A percentile compares a stretch with the other conserved stretches of the same genome.
Conservation (phyloP, 2,797 vertebrate genomes). For the Mormyrops boulengeri region DNA sequence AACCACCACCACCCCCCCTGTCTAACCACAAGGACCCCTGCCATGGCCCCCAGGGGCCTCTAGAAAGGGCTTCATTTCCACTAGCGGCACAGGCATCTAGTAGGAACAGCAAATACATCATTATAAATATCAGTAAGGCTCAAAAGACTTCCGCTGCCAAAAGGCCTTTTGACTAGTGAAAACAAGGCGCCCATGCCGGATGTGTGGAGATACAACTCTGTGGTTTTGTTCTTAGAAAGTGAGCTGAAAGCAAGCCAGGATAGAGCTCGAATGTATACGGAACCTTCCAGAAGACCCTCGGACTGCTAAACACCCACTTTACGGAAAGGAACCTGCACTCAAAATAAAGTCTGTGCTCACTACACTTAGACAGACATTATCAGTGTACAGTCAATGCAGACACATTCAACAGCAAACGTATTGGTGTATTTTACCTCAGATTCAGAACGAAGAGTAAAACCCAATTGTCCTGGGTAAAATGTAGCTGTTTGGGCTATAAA, state of each 20-base stretch:
- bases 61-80: constrained; percentile 1
- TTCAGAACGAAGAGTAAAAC: not conserved
- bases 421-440: not conserved
- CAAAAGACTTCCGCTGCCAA: constrained; percentile 21
- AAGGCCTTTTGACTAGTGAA: not conserved
- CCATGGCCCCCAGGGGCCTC: not conserved
- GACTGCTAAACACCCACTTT: not conserved
- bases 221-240: not conserved
- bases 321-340: not conserved
- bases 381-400: not conserved
- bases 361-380: not conserved
- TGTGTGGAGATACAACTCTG: not conserved
- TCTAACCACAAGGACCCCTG: not conserved
- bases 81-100: not conserved
- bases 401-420: not conserved
- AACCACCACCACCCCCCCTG: not conserved
- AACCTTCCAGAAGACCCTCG: not conserved
- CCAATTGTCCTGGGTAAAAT: not conserved
- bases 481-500: not conserved
- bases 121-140: not conserved
- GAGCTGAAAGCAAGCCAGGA: constrained; percentile 5
- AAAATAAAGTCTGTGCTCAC: not conserved
- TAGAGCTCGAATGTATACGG: not conserved
- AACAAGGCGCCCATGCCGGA: not conserved
- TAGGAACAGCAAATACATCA: constrained; percentile 1